Conservation (phyloP, 2,797 vertebrate genomes). For the Platyrinchus mystaceus region DNA sequence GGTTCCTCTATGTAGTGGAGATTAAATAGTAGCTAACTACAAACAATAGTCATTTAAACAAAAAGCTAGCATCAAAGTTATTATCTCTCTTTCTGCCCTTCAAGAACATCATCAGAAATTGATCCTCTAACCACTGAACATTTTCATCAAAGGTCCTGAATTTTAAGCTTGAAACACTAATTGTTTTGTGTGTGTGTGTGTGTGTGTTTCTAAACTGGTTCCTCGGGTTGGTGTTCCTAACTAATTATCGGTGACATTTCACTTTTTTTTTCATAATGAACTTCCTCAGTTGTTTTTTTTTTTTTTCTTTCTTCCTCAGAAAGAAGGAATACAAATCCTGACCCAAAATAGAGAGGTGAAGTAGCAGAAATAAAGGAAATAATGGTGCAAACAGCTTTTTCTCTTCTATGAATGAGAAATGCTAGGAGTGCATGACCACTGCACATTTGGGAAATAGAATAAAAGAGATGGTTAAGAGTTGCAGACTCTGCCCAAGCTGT, state of each 20-base stretch:
- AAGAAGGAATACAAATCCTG: neutral
- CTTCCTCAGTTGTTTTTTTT: neutral
- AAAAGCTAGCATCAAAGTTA: constrained; percentile 53
- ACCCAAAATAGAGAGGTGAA: neutral
- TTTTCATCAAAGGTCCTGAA: constrained; percentile 61
- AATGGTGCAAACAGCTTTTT: neutral
- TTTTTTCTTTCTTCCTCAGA: neutral
- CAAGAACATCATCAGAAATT: constrained; percentile 62
- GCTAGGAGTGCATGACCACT: neutral
- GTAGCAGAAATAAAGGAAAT: constrained; percentile 26
- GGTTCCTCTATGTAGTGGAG: constrained; percentile 69
- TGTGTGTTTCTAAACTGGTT: constrained; percentile 18
- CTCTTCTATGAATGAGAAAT: neutral
- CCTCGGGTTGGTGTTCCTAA: constrained; percentile 26
- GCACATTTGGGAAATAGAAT: constrained; percentile 7
- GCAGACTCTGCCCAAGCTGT: neutral
- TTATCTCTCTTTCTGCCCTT: constrained; percentile 68
- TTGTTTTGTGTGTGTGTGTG: constrained; percentile 15
- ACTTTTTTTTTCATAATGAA: constrained; percentile 14
- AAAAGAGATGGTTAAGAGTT: neutral
- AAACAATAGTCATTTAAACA: constrained; percentile 76
- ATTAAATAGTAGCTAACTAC: constrained; percentile 76
- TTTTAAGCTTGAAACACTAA: constrained; percentile 66
- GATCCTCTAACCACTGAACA: constrained; percentile 46
- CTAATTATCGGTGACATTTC: constrained; percentile 53